A percentile compares a stretch with the other conserved stretches of the same genome.
Evolutionary conservation across 1,140 invertebrate species (phyloP).

Genomic region (Aphaenogaster floridana): DNA sequence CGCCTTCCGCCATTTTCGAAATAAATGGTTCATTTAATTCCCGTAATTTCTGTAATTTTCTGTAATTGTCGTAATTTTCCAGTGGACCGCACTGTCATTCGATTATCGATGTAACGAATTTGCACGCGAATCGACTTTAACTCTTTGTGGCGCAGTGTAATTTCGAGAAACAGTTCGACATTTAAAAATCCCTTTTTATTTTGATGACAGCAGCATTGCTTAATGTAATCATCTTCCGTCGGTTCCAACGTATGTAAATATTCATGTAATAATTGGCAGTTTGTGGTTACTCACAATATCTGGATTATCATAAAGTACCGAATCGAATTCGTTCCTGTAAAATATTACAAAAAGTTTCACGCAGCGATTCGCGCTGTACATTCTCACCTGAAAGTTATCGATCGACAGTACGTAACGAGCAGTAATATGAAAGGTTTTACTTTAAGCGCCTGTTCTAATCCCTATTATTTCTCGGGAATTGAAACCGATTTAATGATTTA

Average conservation of each 20-base stretch:
- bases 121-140: conserved; percentile 55
- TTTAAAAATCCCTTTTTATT: conserved; percentile 35
- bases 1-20: conserved; percentile 38
- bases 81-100: conserved; percentile 35
- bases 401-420: background rate
- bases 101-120: conserved; percentile 43
- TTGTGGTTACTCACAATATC: background rate
- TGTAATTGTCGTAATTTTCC: conserved; percentile 59
- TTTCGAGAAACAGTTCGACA: conserved; percentile 8
- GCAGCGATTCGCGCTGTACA: background rate
- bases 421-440: background rate
- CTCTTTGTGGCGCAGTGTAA: conserved; percentile 2
- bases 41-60: conserved; percentile 57
- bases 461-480: background rate
- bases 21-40: conserved; percentile 51
- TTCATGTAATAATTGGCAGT: background rate
- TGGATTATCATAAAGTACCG: background rate
- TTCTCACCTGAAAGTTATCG: background rate
- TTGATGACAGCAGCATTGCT: conserved; percentile 6
- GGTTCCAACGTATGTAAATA: conserved; percentile 5
- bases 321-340: background rate
- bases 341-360: background rate
- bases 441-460: background rate
- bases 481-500: background rate
- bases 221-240: conserved; percentile 31